phyloP scores from a whole-genome alignment of 92 coral and sea anemone species.

The Actinernus sp. region DNA sequence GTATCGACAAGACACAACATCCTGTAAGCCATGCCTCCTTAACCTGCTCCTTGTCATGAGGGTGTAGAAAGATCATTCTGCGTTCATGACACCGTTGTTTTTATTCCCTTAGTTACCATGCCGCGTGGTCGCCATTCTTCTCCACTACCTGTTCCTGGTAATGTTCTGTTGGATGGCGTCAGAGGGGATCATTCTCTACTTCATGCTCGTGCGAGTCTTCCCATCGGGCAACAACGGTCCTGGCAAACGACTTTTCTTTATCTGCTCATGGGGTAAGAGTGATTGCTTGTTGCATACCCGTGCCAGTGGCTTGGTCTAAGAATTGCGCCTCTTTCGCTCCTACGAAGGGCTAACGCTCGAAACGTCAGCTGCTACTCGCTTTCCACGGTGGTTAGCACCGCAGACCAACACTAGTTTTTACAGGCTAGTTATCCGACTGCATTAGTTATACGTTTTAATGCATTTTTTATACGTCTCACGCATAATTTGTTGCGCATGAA shows the following conservation, averaged over 20 bases:
- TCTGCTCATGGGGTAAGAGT: slow-evolving; percentile 90
- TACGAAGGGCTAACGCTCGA: too few relatives aligned
- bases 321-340: not conserved
- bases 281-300: too few relatives aligned
- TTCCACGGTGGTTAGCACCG: not conserved
- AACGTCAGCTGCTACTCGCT: too few relatives aligned
- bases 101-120: slow-evolving; percentile 86
- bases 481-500: too few relatives aligned
- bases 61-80: not conserved
- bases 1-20: slow-evolving; percentile 76
- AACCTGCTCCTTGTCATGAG: not conserved
- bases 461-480: too few relatives aligned
- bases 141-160: slow-evolving; percentile 90
- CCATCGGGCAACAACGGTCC: slow-evolving; percentile 77
- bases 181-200: slow-evolving; percentile 90
- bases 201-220: slow-evolving; percentile 93
- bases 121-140: slow-evolving; percentile 70
- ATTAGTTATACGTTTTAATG: too few relatives aligned
- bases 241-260: slow-evolving; percentile 64
- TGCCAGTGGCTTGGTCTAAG: not conserved
- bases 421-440: too few relatives aligned
- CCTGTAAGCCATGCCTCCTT: slow-evolving; percentile 44
- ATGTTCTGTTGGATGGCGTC: slow-evolving; percentile 97
- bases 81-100: too few relatives aligned
- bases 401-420: too few relatives aligned